A percentile compares a stretch with the other conserved stretches of the same genome.
These are phyloP conservation scores for Argya squamiceps DNA, from an alignment of 2,797 vertebrate species.

Conservation along the genomic window DNA sequence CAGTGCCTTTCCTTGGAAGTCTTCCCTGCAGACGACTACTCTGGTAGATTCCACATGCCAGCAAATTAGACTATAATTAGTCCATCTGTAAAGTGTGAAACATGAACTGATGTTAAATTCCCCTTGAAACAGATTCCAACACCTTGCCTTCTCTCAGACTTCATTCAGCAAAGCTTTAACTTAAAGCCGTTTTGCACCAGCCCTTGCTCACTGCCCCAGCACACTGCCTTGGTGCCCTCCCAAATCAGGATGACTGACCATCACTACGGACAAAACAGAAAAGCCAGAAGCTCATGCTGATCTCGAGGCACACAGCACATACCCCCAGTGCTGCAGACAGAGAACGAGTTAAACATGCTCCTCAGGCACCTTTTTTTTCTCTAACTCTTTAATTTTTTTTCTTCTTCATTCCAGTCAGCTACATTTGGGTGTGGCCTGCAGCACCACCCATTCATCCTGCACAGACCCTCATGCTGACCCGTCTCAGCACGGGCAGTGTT, in stretches of 20 bases:
- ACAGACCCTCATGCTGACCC: neutral
- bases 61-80: constrained; percentile 20
- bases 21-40: neutral
- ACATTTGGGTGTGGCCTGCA: neutral
- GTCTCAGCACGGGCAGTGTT: rapidly evolving
- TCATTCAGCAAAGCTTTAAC: neutral
- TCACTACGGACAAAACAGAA: neutral
- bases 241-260: neutral
- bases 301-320: rapidly evolving
- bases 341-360: neutral
- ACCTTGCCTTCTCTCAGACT: neutral
- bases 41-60: neutral
- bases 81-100: constrained; percentile 4
- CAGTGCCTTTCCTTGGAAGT: neutral
- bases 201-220: neutral
- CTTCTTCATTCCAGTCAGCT: neutral
- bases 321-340: neutral
- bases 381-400: neutral
- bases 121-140: neutral
- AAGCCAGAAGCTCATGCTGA: neutral
- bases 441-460: neutral
- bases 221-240: neutral
- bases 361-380: neutral
- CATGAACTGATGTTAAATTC: neutral
- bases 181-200: neutral